Conservation (phyloP, 2,888 invertebrate species). For the Invenusta paracnida region DNA sequence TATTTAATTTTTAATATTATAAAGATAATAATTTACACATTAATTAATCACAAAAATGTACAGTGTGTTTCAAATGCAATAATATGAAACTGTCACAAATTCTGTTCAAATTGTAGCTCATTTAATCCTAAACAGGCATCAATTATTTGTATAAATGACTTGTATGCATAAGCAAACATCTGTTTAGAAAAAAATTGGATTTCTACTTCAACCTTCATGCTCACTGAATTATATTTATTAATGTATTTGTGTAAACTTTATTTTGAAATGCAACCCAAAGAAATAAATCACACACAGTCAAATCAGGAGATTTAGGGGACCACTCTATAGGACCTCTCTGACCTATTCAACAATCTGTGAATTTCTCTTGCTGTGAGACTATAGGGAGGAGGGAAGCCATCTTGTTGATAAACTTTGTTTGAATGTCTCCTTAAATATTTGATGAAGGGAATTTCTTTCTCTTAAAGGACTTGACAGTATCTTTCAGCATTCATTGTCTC, state of each 20-base stretch:
- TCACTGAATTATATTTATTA: background rate
- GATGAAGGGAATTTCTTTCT: background rate
- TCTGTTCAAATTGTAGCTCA: background rate
- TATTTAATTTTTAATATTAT: no score
- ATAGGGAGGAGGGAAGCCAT: background rate
- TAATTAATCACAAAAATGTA: background rate
- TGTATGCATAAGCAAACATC: background rate
- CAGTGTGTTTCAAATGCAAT: background rate
- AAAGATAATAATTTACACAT: background rate
- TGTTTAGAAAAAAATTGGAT: conserved; percentile 7
- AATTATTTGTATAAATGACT: background rate
- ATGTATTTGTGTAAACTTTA: background rate
- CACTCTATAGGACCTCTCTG: background rate
- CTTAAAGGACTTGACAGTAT: no score
- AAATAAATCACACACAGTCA: background rate
- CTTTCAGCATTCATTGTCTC: background rate
- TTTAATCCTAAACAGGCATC: background rate
- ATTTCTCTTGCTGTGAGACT: background rate
- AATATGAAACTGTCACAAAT: background rate
- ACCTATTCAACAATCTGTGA: background rate
- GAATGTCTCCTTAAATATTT: background rate
- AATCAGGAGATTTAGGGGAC: background rate
- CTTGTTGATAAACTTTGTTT: background rate
- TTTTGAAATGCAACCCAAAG: background rate
- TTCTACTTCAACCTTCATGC: conserved; percentile 6